A percentile compares a stretch with the other conserved stretches of the same genome.
phyloP scores from a whole-genome alignment of 2,113 vertebrate genomes.

The Strix aluco region DNA sequence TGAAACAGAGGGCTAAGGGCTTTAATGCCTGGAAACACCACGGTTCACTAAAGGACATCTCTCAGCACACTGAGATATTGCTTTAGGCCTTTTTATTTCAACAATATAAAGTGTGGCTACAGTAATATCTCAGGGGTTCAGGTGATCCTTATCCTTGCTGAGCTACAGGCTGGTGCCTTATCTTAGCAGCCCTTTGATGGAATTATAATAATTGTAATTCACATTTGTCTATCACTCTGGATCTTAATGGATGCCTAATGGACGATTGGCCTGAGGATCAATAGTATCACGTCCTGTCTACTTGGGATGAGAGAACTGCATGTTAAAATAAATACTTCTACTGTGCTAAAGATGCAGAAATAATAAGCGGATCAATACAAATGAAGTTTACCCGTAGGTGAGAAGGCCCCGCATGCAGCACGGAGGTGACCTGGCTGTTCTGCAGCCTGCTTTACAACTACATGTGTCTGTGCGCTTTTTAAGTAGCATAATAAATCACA shows the following conservation, averaged over 20 bases:
- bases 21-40: background rate
- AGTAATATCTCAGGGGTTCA: background rate
- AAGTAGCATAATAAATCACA: background rate
- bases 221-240: background rate
- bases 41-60: background rate
- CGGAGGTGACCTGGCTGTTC: background rate
- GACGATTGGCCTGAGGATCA: background rate
- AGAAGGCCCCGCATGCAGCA: background rate
- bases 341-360: conserved; percentile 1
- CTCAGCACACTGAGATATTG: background rate
- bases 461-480: background rate
- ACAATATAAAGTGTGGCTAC: background rate
- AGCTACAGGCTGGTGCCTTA: background rate
- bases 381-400: background rate
- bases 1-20: background rate
- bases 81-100: background rate
- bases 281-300: background rate
- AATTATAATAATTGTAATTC: background rate
- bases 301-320: background rate
- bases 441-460: background rate
- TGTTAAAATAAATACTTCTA: background rate
- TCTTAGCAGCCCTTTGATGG: background rate
- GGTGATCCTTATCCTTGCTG: background rate
- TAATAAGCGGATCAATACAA: background rate
- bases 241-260: conserved; percentile 18